Evolutionary conservation across 2,797 vertebrate species (phyloP), one percentile per base, ranked within the genome.

Genomic region (Chelon labrosus): DNA sequence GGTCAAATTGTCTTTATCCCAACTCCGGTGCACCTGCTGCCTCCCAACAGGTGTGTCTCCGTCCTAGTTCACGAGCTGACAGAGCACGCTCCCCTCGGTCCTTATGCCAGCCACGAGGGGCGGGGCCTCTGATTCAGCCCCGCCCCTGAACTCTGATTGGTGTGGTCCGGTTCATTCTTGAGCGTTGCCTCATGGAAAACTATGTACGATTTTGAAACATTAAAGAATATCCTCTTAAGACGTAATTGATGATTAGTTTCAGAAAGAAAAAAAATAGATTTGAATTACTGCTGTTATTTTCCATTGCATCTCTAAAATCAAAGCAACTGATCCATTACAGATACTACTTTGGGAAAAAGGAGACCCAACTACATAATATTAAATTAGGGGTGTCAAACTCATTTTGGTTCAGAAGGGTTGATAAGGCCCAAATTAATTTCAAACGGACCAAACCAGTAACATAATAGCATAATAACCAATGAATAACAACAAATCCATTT

Each of bases 111-210:
- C 0, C 1, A 4, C 0, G 6, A 35, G 7, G 31, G 31, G 31
- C 31, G 31, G 31, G 31, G 31, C 6, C 31, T 35, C 6, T 35
- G 31, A 35, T 7, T 35, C 3, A 6, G 6, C 31, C 31, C 31
- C 31, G 31, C 31, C 31, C 7, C 6, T 8, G 31, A 35, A 8
- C 31, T 35, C 31, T 35, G 31, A 35, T 35, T 35, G 17, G 7
- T 4, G 1, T 0, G 13, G 22, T 19, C 9, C 3, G 5, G 9
- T 79, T 27, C 52, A 54, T 54, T 81, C 61, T 44, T 54, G 0
- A 10, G 19, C 0, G 53, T 63, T 84, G 68, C 4, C 59, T 89
- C 88, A 86, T 56, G 38, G 27, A 56, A 62, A 75, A 62, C 27
- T 44, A 63, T 69, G 66, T 31, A 12, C 11, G 8, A 47, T 52